Conservation (phyloP, 2,797 vertebrate genomes). For the Paramormyrops hopkinsi region DNA sequence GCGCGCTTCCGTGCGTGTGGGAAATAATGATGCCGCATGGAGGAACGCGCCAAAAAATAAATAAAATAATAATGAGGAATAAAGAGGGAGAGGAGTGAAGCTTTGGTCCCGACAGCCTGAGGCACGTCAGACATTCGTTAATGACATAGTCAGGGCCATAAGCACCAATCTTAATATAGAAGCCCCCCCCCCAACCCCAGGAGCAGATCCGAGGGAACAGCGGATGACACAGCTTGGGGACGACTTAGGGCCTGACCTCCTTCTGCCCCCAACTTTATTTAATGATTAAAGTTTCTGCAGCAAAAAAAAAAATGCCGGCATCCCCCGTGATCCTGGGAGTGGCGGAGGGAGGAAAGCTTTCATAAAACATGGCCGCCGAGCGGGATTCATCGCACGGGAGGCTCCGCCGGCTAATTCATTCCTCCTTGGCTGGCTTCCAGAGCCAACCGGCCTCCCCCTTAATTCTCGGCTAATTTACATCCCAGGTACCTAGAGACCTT, state of each 20-base stretch:
- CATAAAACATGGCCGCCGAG: slow-evolving; percentile 79
- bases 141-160: slow-evolving; percentile 38
- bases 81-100: slow-evolving; percentile 31
- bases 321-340: slow-evolving; percentile 59
- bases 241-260: background rate
- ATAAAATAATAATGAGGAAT: background rate
- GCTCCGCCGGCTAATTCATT: slow-evolving; percentile 92
- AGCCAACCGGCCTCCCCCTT: slow-evolving; percentile 78
- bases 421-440: slow-evolving; percentile 81
- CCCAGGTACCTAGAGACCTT: slow-evolving; percentile 82
- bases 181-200: slow-evolving; percentile 32
- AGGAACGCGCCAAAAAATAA: slow-evolving; percentile 36
- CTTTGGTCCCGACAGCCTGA: slow-evolving; percentile 49
- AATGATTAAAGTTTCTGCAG: slow-evolving; percentile 55
- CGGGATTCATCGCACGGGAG: slow-evolving; percentile 87
- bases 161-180: slow-evolving; percentile 40
- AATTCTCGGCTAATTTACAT: slow-evolving; percentile 95
- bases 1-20: slow-evolving; percentile 44
- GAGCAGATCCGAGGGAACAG: slow-evolving; percentile 57
- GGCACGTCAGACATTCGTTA: slow-evolving; percentile 47
- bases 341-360: slow-evolving; percentile 70
- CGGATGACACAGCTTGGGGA: slow-evolving; percentile 24
- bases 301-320: slow-evolving; percentile 37
- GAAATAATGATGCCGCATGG: slow-evolving; percentile 49
- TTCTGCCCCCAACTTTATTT: slow-evolving; percentile 51